Evolutionary conservation across 1,140 invertebrate genomes (phyloP), one percentile per base, ranked within the genome.

Genomic region (Camponotus pennsylvanicus): DNA sequence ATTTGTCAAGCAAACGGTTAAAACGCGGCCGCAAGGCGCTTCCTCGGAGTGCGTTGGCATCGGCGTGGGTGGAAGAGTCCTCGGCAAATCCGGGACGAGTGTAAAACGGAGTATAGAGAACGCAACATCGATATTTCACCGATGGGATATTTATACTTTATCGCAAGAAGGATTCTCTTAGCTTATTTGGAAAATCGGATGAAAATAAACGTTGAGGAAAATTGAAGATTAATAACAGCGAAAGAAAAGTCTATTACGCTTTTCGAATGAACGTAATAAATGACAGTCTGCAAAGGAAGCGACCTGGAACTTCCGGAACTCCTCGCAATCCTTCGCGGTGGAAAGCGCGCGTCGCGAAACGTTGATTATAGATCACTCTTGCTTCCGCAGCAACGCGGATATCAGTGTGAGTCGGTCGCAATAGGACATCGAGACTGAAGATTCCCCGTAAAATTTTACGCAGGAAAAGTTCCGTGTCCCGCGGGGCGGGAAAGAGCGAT

Each of bases 291-390:
- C 37, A 40, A 21, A 77, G 82, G 73, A 78, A 78, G 73, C 73
- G 21, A 32, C 4, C 45, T 9, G 42, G 42, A n/a, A 78, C 63
- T 76, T 76, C 82, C 71, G 73, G 75, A 78, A 78, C 82, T 40
- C 1, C 40, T 49, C 27, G 63, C 21, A 79, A 66, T 86, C 52
- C 76, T 69, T 67, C 32, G 61, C 73, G 59, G 42, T 21, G 67
- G 37, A 59, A 64, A 75, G 13, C 49, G 59, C 40, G 70, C 34
- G 57, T 90, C 84, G 61, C 80, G 66, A 82, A 79, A 71, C 76
- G 55, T 13, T 64, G 82, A 91, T 90, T 85, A 80, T 83, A 69
- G 85, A 89, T 89, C 49, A 71, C 57, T 40, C 84, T 91, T 85
- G 79, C 64, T 85, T 61, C 59, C 21, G 42, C 64, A 32, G 3